Conservation (phyloP, 2,888 invertebrate species). For the Athalia cordata region DNA sequence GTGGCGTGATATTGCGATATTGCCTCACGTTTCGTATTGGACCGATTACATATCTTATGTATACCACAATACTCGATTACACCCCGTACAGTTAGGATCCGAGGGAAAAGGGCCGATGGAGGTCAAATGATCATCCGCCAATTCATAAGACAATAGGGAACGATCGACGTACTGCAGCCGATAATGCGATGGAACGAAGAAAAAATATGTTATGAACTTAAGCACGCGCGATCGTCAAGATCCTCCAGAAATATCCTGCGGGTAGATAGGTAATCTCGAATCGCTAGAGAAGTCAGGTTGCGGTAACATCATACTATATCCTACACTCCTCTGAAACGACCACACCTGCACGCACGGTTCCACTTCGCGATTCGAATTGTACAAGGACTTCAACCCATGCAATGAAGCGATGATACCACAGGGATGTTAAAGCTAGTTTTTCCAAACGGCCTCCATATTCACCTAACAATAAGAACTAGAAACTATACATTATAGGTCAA, state of each 20-base stretch:
- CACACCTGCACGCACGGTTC: constrained; percentile 16
- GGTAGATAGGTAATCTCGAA: constrained; percentile 14
- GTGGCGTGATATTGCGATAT: constrained; percentile 30
- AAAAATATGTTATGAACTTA: constrained; percentile 36
- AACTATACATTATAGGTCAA: too few species aligned
- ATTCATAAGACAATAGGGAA: constrained; percentile 26
- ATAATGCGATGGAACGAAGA: constrained; percentile 20
- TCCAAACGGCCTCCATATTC: too few species aligned
- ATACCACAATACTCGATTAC: constrained; percentile 38
- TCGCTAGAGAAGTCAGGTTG: constrained; percentile 23
- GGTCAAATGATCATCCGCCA: constrained; percentile 8
- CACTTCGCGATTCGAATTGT: not conserved
- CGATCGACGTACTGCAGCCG: not conserved
- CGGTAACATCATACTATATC: constrained; percentile 24
- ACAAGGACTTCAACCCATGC: constrained; percentile 11
- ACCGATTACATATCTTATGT: constrained; percentile 42
- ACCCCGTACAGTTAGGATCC: not conserved
- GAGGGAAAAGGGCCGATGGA: constrained; percentile 16
- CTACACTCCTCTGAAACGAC: constrained; percentile 17
- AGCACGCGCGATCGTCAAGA: constrained; percentile 33
- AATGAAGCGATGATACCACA: too few species aligned
- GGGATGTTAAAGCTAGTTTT: too few species aligned
- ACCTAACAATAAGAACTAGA: too few species aligned
- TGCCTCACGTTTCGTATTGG: constrained; percentile 41
- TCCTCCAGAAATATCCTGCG: constrained; percentile 6